Percentiles rank a stretch among this genome's conserved stretches.
Evolutionary conservation across 2,113 vertebrate genomes (phyloP).

Genomic region (Lucifuga dentata): DNA sequence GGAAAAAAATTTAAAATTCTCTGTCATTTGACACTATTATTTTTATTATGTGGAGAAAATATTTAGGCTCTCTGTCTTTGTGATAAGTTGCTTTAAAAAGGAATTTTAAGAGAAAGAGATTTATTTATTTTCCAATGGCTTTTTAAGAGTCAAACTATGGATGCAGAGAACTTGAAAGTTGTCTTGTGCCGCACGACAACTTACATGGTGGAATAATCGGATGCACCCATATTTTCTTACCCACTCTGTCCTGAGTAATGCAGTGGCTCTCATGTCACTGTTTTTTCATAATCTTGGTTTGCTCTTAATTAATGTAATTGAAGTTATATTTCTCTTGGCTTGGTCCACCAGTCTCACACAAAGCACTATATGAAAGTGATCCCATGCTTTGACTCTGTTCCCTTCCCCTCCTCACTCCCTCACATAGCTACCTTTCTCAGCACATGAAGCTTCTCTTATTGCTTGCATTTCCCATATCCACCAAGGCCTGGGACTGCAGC

Average conservation of each 20-base stretch:
- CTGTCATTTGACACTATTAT: constrained; percentile 24
- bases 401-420: constrained; percentile 48
- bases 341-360: constrained; percentile 81
- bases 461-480: constrained; percentile 29
- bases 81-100: constrained; percentile 53
- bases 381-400: constrained; percentile 67
- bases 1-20: constrained; percentile 32
- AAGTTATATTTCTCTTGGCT: constrained; percentile 91
- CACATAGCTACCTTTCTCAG: constrained; percentile 63
- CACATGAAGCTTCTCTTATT: constrained; percentile 66
- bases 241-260: constrained; percentile 48
- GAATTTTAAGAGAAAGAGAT: constrained; percentile 49
- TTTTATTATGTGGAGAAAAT: constrained; percentile 35
- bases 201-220: constrained; percentile 56
- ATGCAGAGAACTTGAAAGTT: constrained; percentile 45
- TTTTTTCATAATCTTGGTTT: constrained; percentile 59
- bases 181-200: constrained; percentile 38
- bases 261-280: constrained; percentile 65
- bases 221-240: constrained; percentile 47
- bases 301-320: constrained; percentile 85
- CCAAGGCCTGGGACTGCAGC: neutral
- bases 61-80: constrained; percentile 11
- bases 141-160: constrained; percentile 46
- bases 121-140: constrained; percentile 57
- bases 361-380: constrained; percentile 88